Evolutionary conservation across 35 echinoderm and acorn worm genomes (phyloP).

Genomic region (Holothuria glaberrima): DNA sequence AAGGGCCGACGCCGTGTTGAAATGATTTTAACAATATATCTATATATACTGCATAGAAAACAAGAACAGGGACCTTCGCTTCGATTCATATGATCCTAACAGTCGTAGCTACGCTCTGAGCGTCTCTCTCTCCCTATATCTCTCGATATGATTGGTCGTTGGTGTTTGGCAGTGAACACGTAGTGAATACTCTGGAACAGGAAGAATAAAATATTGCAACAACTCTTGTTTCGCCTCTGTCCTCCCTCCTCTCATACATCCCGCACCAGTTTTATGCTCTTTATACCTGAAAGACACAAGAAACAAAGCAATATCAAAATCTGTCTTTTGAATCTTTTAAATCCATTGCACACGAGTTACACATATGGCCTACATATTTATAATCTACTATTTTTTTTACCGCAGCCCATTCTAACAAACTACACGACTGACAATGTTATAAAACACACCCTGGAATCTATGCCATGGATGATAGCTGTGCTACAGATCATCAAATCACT

Average conservation of each 20-base stretch:
- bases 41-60: slow-evolving; percentile 61
- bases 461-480: too few relatives aligned
- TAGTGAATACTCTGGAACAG: slow-evolving; percentile 66
- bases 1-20: slow-evolving; percentile 51
- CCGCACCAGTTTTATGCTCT: neutral
- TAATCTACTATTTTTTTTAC: too few relatives aligned
- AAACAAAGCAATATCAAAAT: neutral
- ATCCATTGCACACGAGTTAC: too few relatives aligned
- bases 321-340: too few relatives aligned
- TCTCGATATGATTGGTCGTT: slow-evolving; percentile 54
- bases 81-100: too few relatives aligned
- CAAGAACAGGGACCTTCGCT: slow-evolving; percentile 45
- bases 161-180: slow-evolving; percentile 61
- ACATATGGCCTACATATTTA: too few relatives aligned
- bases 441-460: too few relatives aligned
- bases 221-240: slow-evolving; percentile 34
- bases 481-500: neutral
- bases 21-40: slow-evolving; percentile 62
- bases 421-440: too few relatives aligned
- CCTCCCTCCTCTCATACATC: slow-evolving; percentile 2
- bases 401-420: too few relatives aligned
- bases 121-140: slow-evolving; percentile 2
- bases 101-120: too few relatives aligned
- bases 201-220: slow-evolving; percentile 72
- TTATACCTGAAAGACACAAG: slow-evolving; percentile 54